A percentile compares a stretch with the other conserved stretches of the same genome.
These are phyloP conservation scores for Triops longicaudatus DNA, from an alignment of 1,140 invertebrate species.

Conservation along the genomic window DNA sequence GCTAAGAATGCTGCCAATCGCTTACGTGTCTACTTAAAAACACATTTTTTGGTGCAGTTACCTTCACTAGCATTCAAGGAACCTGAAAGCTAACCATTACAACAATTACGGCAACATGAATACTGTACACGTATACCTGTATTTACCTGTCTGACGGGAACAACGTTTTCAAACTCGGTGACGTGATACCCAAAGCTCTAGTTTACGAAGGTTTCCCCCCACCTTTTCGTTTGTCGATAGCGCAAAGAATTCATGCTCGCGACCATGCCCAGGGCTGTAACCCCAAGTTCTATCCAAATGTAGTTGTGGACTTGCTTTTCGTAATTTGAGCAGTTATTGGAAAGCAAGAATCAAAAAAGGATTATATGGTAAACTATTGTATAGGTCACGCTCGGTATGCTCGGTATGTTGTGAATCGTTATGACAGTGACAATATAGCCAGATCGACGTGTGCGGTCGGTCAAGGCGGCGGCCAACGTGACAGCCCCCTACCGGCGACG, in stretches of 20 bases:
- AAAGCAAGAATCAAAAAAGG: background rate
- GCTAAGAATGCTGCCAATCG: background rate
- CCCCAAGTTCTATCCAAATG: no score
- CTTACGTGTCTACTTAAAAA: background rate
- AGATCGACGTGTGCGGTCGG: background rate
- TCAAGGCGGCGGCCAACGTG: constrained; percentile 4
- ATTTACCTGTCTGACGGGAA: no score
- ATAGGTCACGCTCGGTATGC: background rate
- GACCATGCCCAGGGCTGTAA: no score
- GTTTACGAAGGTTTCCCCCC: background rate
- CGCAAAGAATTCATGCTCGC: background rate
- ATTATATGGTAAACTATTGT: background rate
- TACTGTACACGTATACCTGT: no score
- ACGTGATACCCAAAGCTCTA: no score
- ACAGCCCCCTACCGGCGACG: background rate
- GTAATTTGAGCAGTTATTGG: no score
- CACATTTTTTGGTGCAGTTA: background rate
- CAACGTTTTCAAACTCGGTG: no score
- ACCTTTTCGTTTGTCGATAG: background rate
- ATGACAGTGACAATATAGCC: background rate
- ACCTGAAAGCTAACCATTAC: background rate
- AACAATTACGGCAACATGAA: background rate
- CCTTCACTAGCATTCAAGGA: no score
- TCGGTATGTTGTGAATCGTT: constrained; percentile 1
- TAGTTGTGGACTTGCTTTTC: no score